A percentile compares a stretch with the other conserved stretches of the same genome.
These are phyloP conservation scores for Ferdinandea cuprea DNA, from an alignment of 2,888 invertebrate species.

Conservation along the genomic window DNA sequence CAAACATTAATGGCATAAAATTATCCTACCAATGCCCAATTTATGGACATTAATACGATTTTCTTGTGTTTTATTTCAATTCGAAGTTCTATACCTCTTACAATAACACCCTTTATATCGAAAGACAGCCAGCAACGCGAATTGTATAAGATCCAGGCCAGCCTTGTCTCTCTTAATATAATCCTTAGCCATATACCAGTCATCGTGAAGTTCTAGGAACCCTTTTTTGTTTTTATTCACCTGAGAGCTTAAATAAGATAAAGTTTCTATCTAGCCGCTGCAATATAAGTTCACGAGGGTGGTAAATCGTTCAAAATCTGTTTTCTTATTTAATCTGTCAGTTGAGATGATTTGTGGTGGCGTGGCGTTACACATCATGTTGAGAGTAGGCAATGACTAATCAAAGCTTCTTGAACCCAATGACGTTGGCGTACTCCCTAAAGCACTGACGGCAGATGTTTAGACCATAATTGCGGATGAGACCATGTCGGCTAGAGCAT, in stretches of 20 bases:
- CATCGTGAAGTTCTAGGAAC: no score
- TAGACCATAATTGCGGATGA: conserved; percentile 98
- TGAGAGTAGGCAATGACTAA: conserved; percentile 75
- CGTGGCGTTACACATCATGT: conserved; percentile 15
- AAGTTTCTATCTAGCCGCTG: no score
- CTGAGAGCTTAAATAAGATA: conserved; percentile 76
- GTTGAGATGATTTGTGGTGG: conserved; percentile 70
- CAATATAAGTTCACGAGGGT: conserved; percentile 27
- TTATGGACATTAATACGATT: no score
- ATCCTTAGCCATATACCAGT: no score
- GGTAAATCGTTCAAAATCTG: conserved; percentile 18
- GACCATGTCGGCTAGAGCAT: conserved; percentile 98
- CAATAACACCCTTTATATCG: no score
- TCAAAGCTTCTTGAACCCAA: conserved; percentile 99
- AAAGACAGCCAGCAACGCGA: no score
- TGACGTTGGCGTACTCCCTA: conserved; percentile 98
- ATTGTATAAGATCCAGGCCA: no score
- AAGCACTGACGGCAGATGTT: conserved; percentile 99
- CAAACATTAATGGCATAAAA: no score
- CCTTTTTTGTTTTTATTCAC: conserved; percentile 76
- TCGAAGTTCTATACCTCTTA: no score
- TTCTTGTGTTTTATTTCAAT: no score
- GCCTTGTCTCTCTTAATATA: no score
- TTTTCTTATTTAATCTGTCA: conserved; percentile 79
- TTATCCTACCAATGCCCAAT: no score